Base-by-base conservation (phyloP, 1,140 invertebrate species). In the Drosophila dunni region DNA sequence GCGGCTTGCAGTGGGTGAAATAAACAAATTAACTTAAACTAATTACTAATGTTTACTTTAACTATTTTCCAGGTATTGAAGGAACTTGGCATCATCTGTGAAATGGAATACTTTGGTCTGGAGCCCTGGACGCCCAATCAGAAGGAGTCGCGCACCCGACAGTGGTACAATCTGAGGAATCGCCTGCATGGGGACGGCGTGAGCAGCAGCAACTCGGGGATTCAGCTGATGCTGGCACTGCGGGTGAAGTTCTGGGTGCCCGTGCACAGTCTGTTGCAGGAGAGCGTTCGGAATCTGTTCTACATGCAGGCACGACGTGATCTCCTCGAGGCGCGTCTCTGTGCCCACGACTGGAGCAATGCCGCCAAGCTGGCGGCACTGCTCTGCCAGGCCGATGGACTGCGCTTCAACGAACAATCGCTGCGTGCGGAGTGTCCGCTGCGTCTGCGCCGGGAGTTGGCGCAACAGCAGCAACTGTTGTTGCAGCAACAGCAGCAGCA, bases 221-320 rank as follows among this genome's bases (percentile, higher is more conserved):
- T 93, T 11, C 93, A 93, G 10, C 61, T 93, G 57, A 92, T 93
- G 56, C 92, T 95, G 92, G 96, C 93, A 86, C 93, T 93, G 77
- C 95, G 92, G 84, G 96, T 97, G 20, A 98, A 98, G 91, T 98
- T 98, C 93, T 98, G 96, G 96, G 97, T 98, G 42, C 96, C 96
- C 1, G 97, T 97, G 9, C 97, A 98, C 93, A 94, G 95, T 64
- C 94, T 98, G 54, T 94, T 97, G 45, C 96, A 97, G 92, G 96
- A 97, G 88, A 94, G 95, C 11, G 97, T 96, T 15, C 95, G 96
- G 60, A 96, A 97, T 92, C 94, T 96, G 85, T 97, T 97, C 92
- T 98, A 97, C 88, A 94, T 97, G 20, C 96, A 97, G 91, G 96
- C 96, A 0, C 94, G 95, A 75, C 92, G 95, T 2, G 96, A 97